Conservation (phyloP, 1,140 invertebrate species). For the Pseudachorutes palmiensis region DNA sequence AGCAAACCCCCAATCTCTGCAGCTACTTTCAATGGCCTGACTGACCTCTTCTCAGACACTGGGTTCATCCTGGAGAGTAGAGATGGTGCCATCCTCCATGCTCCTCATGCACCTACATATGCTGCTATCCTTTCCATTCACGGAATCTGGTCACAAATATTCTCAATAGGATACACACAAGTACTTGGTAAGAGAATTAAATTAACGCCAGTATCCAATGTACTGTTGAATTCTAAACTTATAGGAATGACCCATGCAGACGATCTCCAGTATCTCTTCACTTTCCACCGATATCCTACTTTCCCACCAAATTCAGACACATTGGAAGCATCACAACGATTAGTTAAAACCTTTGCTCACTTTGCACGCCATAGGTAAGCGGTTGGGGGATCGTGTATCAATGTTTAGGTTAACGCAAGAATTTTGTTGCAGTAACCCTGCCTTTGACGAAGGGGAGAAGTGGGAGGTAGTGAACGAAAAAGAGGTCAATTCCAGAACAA, state of each 20-base stretch:
- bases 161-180: not conserved
- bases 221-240: no score
- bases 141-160: conserved; percentile 2
- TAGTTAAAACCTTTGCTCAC: no score
- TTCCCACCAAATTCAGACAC: not conserved
- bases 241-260: conserved; percentile 2
- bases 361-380: no score
- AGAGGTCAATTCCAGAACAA: not conserved
- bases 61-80: not conserved
- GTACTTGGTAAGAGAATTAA: not conserved
- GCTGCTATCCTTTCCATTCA: not conserved
- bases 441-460: not conserved
- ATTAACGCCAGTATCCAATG: no score
- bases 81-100: not conserved
- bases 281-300: not conserved
- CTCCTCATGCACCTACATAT: not conserved
- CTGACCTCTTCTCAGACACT: not conserved
- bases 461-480: not conserved
- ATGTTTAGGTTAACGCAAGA: no score
- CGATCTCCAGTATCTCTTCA: conserved; percentile 2
- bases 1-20: not conserved
- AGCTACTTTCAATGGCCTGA: not conserved
- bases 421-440: not conserved
- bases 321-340: not conserved
- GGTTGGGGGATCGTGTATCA: no score